These are phyloP conservation scores for Aradus depressus DNA, from an alignment of 2,888 invertebrate genomes.

Conservation along the genomic window DNA sequence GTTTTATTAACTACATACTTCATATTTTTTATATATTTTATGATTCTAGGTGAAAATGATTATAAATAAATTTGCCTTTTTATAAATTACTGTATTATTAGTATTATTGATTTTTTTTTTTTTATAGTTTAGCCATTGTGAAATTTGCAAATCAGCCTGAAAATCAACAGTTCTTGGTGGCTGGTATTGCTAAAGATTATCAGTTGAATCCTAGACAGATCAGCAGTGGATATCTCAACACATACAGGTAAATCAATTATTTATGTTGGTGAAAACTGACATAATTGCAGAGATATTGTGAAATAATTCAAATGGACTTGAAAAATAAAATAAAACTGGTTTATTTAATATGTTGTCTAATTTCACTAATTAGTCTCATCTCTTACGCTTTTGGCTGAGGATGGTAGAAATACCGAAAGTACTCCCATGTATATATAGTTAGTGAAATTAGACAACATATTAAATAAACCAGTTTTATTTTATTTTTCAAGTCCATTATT, in stretches of 20 bases:
- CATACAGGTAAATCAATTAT: slow-evolving; percentile 52
- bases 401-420: no score
- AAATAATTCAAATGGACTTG: no score
- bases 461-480: no score
- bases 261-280: not conserved
- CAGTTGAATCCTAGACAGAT: slow-evolving; percentile 78
- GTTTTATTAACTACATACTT: not conserved
- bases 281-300: no score
- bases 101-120: slow-evolving; percentile 9
- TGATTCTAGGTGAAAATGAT: not conserved
- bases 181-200: slow-evolving; percentile 85
- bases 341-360: no score
- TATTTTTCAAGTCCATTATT: no score
- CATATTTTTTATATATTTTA: slow-evolving; percentile 1
- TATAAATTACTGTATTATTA: not conserved
- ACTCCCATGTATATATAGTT: no score
- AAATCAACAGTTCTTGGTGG: slow-evolving; percentile 53
- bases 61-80: not conserved
- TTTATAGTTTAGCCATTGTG: slow-evolving; percentile 56
- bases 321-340: no score
- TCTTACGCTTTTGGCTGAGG: no score
- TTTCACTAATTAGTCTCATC: no score
- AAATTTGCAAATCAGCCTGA: slow-evolving; percentile 60
- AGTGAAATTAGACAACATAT: no score
- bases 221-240: slow-evolving; percentile 72